These are phyloP conservation scores for Penelope pileata DNA, from an alignment of 2,113 vertebrate species.

Conservation along the genomic window DNA sequence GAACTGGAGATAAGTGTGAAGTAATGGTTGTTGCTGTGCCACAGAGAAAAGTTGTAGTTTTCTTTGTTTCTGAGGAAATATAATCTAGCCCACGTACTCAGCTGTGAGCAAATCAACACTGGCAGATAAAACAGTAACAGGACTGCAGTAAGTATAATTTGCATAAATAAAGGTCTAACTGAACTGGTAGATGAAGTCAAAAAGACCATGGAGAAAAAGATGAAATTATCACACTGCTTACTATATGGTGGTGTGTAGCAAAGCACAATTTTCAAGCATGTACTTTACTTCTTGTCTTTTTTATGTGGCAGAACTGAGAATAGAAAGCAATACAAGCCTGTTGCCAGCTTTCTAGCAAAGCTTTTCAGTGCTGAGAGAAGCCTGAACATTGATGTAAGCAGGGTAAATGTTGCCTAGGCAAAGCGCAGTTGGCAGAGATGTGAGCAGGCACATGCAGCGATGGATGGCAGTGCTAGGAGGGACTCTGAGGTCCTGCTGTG, in stretches of 20 bases:
- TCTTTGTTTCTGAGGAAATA: not conserved
- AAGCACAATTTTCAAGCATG: not conserved
- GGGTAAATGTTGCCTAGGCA: not conserved
- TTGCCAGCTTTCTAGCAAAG: not conserved
- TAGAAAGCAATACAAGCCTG: not conserved
- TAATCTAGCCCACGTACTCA: not conserved
- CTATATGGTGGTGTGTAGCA: not conserved
- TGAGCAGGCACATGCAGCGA: not conserved
- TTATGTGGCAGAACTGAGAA: not conserved
- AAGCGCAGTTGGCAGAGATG: not conserved
- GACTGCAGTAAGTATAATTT: not conserved
- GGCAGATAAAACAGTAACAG: not conserved
- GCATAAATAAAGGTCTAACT: not conserved
- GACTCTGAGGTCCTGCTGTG: not conserved
- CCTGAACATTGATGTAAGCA: not conserved
- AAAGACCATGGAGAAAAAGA: not conserved
- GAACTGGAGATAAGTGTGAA: not conserved
- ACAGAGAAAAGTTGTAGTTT: not conserved
- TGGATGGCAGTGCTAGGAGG: not conserved
- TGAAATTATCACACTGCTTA: fast-evolving
- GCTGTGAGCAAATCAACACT: not conserved
- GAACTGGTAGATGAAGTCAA: not conserved
- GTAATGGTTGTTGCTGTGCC: not conserved
- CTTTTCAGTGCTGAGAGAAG: not conserved
- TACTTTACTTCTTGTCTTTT: not conserved